Base-by-base conservation (phyloP, 2,797 vertebrate genomes). In the Anguilla pacifica region DNA sequence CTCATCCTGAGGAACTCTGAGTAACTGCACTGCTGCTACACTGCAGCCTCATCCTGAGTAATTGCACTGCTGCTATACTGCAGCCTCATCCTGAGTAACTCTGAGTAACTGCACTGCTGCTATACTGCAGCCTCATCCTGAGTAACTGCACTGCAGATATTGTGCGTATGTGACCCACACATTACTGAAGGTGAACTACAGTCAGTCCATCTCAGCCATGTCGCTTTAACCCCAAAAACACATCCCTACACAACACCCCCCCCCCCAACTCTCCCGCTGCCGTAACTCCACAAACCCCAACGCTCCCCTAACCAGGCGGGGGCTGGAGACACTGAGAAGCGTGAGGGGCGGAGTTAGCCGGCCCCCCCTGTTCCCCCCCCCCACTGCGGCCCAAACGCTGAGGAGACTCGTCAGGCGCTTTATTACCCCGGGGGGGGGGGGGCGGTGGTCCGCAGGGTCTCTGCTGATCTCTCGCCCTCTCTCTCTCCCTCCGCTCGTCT, bases 261-360 rank as follows among this genome's bases (percentile, higher is more conserved):
- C 31, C 1, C 2, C 6, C 70, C 13, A 4, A 57, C 22, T 43
- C 25, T 86, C 77, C 77, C 87, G 84, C 88, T 89, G 89, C 87
- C 46, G 70, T 91, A 90, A 91, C 86, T 87, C 86, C 51, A n/a
- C 1, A 79, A 88, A 84, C 46, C 57, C 35, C 2, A 74, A 86
- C 85, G 86, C 85, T 84, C 82, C 79, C 22, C 88, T 86, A 86
- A 88, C 86, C 85, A 86, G 85, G 10, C 46, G 25, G 61, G 59
- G 61, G 67, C 64, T 46, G 53, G 64, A 83, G 61, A 72, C 15
- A 13, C 77, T 9, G 35, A 59, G 53, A 6, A 1, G 17, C n/a
- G 22, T 25, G 22, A 17, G 49, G 7, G 46, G 43, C 6, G 35
- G 17, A 28, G 25, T 10, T 11, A 74, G 67, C 25, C 28, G 11